Evolutionary conservation across 2,113 vertebrate genomes (phyloP).

Genomic region (Cyprinus carpio): DNA sequence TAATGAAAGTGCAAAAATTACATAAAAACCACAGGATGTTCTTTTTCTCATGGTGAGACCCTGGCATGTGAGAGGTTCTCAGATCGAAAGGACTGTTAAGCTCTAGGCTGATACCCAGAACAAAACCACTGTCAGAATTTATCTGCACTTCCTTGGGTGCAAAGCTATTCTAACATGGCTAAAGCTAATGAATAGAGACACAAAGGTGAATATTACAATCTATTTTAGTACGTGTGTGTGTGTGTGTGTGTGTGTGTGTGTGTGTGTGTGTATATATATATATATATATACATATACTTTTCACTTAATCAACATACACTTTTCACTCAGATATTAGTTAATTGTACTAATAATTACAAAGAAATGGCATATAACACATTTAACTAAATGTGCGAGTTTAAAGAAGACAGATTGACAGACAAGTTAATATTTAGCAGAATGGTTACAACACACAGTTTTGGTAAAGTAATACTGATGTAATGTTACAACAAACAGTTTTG

Average conservation of each 20-base stretch:
- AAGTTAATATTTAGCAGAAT: neutral
- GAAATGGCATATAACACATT: too few species aligned
- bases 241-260: too few species aligned
- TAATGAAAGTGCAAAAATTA: neutral
- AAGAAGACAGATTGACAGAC: too few species aligned
- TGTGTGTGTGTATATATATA: too few species aligned
- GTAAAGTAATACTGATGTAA: neutral
- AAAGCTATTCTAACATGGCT: neutral
- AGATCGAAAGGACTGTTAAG: neutral
- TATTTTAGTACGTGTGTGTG: too few species aligned
- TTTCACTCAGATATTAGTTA: too few species aligned
- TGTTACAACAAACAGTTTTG: neutral
- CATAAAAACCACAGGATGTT: neutral
- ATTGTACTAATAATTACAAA: too few species aligned
- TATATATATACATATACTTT: too few species aligned
- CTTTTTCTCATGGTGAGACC: neutral
- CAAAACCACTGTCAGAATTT: neutral
- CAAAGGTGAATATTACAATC: neutral
- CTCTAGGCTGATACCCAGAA: neutral
- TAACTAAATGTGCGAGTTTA: too few species aligned
- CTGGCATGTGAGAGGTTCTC: neutral
- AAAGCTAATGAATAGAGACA: neutral
- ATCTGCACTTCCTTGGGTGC: neutral
- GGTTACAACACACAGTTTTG: too few species aligned
- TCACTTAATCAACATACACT: too few species aligned